Conservation (phyloP, 2,888 invertebrate species). For the Ectropis crepuscularia region DNA sequence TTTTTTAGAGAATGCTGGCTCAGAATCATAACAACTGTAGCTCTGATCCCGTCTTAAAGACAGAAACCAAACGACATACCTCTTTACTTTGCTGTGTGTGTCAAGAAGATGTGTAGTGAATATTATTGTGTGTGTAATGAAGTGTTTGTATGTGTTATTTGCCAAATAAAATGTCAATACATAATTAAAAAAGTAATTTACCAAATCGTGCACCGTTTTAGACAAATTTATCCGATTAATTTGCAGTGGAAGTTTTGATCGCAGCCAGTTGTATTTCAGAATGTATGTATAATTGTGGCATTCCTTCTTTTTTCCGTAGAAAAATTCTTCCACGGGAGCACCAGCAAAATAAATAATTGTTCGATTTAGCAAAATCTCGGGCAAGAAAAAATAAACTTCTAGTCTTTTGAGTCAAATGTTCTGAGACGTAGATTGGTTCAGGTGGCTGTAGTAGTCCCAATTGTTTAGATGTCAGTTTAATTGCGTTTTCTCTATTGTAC, state of each 20-base stretch:
- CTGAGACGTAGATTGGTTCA: neutral
- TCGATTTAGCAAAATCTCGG: conserved; percentile 1
- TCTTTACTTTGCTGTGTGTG: too few species aligned
- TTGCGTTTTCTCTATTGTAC: neutral
- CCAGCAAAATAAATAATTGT: neutral
- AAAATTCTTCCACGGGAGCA: neutral
- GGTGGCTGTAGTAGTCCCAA: neutral
- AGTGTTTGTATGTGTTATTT: too few species aligned
- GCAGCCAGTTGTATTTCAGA: neutral
- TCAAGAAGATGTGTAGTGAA: neutral
- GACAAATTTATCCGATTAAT: neutral
- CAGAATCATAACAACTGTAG: too few species aligned
- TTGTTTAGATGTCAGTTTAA: neutral
- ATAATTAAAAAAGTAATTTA: neutral
- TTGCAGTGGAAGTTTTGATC: neutral
- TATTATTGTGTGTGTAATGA: too few species aligned
- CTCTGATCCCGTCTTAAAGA: too few species aligned
- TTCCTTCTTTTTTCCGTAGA: neutral
- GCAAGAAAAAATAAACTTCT: conserved; percentile 4
- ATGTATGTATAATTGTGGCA: neutral
- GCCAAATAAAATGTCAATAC: neutral
- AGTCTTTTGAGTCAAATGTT: neutral
- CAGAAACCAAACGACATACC: too few species aligned
- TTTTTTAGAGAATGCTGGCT: too few species aligned
- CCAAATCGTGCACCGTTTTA: neutral